Evolutionary conservation across 2,888 invertebrate genomes (phyloP).

Genomic region (Euzophera pinguis): DNA sequence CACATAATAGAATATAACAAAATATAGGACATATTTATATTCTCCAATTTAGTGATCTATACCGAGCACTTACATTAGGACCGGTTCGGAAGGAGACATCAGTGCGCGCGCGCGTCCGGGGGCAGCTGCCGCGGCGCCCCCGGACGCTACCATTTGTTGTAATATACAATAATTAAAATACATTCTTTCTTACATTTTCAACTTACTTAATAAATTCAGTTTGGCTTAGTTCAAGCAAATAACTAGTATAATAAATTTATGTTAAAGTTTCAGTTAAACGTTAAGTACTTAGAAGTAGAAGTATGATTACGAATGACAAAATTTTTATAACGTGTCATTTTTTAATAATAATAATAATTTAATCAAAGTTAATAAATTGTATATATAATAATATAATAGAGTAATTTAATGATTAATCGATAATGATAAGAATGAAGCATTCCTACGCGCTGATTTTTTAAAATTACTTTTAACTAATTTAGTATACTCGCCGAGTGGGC

Average conservation of each 20-base stretch:
- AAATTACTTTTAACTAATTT: conserved; percentile 83
- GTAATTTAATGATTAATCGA: conserved; percentile 80
- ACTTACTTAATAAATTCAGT: conserved; percentile 81
- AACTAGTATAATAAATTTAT: conserved; percentile 80
- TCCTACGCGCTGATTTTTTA: conserved; percentile 80
- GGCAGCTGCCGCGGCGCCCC: conserved; percentile 8
- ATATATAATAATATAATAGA: conserved; percentile 81
- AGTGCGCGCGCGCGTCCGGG: conserved; percentile 34
- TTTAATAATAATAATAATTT: conserved; percentile 79
- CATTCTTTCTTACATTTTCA: conserved; percentile 77
- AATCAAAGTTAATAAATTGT: conserved; percentile 81
- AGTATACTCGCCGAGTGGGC: conserved; percentile 80
- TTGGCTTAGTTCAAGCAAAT: conserved; percentile 80
- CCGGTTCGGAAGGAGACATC: conserved; percentile 66
- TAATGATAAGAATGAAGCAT: conserved; percentile 81
- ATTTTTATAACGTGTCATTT: conserved; percentile 79
- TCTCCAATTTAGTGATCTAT: conserved; percentile 63
- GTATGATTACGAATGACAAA: conserved; percentile 80
- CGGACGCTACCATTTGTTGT: conserved; percentile 35
- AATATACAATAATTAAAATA: conserved; percentile 79
- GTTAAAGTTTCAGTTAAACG: conserved; percentile 78
- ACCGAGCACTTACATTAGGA: conserved; percentile 64
- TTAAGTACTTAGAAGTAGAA: conserved; percentile 79
- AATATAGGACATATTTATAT: conserved; percentile 70
- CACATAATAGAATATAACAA: conserved; percentile 75